Evolutionary conservation across 1,140 invertebrate species (phyloP).

Genomic region (Drosophila hydei): DNA sequence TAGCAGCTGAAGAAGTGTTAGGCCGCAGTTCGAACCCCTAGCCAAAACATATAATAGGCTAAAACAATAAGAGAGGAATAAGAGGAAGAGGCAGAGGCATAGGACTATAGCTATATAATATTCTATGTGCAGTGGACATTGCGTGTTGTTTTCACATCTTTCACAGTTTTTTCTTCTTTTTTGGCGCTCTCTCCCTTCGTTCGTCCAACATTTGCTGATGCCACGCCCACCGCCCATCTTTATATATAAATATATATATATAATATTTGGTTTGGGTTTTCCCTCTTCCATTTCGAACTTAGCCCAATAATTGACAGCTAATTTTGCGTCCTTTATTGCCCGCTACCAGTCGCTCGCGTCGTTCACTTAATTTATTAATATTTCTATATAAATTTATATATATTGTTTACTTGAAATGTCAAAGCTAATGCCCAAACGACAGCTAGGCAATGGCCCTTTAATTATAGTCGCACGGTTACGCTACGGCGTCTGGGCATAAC

Average conservation of each 20-base stretch:
- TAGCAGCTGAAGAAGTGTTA: conserved; percentile 70
- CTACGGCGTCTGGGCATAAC: not conserved
- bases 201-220: not conserved
- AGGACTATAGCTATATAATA: conserved; percentile 15
- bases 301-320: conserved; percentile 65
- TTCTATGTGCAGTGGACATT: conserved; percentile 42
- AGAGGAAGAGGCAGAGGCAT: not conserved
- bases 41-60: conserved; percentile 26
- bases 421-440: conserved; percentile 34
- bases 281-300: conserved; percentile 28
- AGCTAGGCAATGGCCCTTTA: conserved; percentile 23
- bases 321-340: conserved; percentile 65
- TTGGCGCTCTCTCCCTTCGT: too few species aligned
- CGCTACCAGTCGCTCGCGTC: conserved; percentile 35
- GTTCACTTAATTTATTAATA: conserved; percentile 66
- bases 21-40: not conserved
- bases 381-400: conserved; percentile 55
- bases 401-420: conserved; percentile 44
- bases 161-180: not conserved
- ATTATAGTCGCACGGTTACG: conserved; percentile 25
- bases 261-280: not conserved
- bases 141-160: conserved; percentile 56
- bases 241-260: too few species aligned
- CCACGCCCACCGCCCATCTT: conserved; percentile 4
- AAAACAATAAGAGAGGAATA: conserved; percentile 8